phyloP scores from a whole-genome alignment of 53 echinoderm and acorn worm species.

The Paelopatides confundens region DNA sequence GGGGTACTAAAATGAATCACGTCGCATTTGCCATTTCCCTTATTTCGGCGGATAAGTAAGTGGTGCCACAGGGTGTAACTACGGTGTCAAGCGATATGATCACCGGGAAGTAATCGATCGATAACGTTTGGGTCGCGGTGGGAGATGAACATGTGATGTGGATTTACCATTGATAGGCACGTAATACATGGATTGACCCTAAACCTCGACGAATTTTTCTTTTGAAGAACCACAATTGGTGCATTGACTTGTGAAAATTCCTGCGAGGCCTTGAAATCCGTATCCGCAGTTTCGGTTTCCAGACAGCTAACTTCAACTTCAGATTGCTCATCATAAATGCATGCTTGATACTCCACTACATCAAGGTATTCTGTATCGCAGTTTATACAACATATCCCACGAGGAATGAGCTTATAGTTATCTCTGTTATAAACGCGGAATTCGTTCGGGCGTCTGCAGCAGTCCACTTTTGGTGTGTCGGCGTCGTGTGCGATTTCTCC shows the following conservation, averaged over 20 bases:
- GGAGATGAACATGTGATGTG: background rate
- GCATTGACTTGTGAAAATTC: background rate
- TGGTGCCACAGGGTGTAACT: slow-evolving; percentile 23
- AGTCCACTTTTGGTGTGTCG: background rate
- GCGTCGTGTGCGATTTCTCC: background rate
- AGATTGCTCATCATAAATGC: background rate
- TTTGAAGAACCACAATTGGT: background rate
- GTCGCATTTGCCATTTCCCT: slow-evolving; percentile 19
- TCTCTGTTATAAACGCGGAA: background rate
- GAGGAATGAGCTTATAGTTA: background rate
- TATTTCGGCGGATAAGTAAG: background rate
- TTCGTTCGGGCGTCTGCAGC: background rate
- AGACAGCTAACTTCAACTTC: background rate
- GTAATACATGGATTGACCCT: background rate
- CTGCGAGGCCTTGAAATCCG: background rate
- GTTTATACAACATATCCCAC: background rate
- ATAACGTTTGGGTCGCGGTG: background rate
- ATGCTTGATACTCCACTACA: background rate
- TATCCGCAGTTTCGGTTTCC: background rate
- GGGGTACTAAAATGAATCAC: slow-evolving; percentile 36
- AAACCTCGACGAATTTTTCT: background rate
- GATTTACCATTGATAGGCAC: background rate
- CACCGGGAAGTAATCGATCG: background rate
- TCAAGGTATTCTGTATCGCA: slow-evolving; percentile 32
- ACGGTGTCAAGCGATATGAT: slow-evolving; percentile 1